Evolutionary conservation across 2,797 vertebrate species (phyloP).

Genomic region (Scomberomorus guttatus): DNA sequence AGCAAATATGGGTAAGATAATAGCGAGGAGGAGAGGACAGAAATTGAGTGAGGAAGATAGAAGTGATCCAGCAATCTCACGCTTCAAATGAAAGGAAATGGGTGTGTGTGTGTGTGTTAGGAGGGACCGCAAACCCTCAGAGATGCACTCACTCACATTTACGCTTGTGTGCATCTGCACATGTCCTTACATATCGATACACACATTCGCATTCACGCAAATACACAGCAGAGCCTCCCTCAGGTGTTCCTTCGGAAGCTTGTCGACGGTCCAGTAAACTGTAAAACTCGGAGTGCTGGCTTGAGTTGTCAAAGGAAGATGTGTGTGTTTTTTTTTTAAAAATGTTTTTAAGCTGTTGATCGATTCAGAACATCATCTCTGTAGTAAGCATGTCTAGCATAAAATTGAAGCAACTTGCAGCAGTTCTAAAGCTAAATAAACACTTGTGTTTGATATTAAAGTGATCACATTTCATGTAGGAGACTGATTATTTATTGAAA

Average conservation of each 20-base stretch:
- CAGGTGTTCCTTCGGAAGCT: conserved; percentile 13
- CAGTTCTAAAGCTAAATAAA: not conserved
- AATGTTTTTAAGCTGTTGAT: not conserved
- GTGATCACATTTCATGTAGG: no score
- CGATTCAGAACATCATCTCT: no score
- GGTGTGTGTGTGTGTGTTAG: conserved; percentile 29
- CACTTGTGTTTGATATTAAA: not conserved
- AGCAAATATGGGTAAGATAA: not conserved
- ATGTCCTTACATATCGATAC: conserved; percentile 4
- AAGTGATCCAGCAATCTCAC: conserved; percentile 31
- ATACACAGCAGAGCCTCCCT: conserved; percentile 16
- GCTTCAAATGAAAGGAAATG: conserved; percentile 19
- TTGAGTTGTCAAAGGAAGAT: not conserved
- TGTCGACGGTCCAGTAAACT: not conserved
- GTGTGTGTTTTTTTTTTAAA: no score
- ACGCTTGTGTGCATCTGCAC: not conserved
- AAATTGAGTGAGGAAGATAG: conserved; percentile 16
- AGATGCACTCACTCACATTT: not conserved
- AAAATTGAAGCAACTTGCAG: not conserved
- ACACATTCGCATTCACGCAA: conserved; percentile 3
- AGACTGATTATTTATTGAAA: no score
- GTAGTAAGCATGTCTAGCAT: not conserved
- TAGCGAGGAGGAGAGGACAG: not conserved
- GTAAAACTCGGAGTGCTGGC: not conserved
- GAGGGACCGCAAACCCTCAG: conserved; percentile 25